Base-by-base conservation (phyloP, 2,113 vertebrate species). In the Myodes glareolus region DNA sequence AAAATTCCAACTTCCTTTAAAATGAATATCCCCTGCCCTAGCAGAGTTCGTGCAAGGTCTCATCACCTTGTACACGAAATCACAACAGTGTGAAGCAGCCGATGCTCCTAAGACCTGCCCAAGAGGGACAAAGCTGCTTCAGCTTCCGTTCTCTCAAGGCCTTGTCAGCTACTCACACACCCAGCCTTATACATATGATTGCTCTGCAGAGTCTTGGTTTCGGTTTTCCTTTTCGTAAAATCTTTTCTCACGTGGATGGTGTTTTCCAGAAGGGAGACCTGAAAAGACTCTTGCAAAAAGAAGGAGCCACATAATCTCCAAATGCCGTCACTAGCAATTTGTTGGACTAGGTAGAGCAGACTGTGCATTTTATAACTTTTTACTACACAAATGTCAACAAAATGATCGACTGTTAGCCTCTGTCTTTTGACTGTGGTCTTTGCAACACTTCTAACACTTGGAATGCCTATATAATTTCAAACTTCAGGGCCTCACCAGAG, bases 211-310 rank as follows among this genome's bases (percentile, higher is more conserved):
- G 27, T 90, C 33, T 92, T 39, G 31, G 36, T 61, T 88, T 95
- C 92, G n/a, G 36, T 52, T 88, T 95, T 95, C 9, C 45, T 47
- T 94, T 88, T 67, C 86, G 88, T 80, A 31, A 95, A 92, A 86
- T 90, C 45, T 90, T 93, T 90, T 91, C 72, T 92, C 29, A 12
- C 47, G 47, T 77, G 31, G 52, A 63, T n/a, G 4, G 36, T 88
- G 33, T 75, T 85, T 95, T 94, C 47, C 87, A 73, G 27, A 76
- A 91, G 52, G 55, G 61, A 63, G 75, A 55, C 31, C 33, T 70
- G 61, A 96, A 45, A 8, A 90, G 39, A 77, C 10, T 36, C 90
- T 78, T 63, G 29, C 29, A 73, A 90, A 82, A 47, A 72, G 58
- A 52, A 85, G 68, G 55, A 70, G 33, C 33, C 73, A 45, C 39